phyloP scores from a whole-genome alignment of 1,140 invertebrate species.

The Saccostrea glomerata region DNA sequence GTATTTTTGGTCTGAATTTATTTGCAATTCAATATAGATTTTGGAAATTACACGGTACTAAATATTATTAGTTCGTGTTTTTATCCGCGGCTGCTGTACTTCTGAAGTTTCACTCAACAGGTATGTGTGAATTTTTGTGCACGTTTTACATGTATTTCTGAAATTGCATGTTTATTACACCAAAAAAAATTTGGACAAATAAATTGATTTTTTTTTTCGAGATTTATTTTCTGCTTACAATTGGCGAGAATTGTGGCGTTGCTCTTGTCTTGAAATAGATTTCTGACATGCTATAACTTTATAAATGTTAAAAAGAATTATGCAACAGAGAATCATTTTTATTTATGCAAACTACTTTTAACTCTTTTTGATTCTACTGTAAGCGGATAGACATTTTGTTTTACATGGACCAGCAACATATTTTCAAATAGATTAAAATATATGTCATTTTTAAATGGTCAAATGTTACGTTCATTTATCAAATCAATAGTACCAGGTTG shows the following conservation, averaged over 20 bases:
- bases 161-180: not conserved
- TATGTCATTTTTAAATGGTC: no score
- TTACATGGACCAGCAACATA: not conserved
- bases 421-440: no score
- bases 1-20: no score
- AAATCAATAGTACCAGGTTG: no score
- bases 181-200: not conserved
- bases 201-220: not conserved
- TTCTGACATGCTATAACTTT: conserved; percentile 7
- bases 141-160: not conserved
- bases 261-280: not conserved
- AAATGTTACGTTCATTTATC: no score
- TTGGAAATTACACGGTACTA: not conserved
- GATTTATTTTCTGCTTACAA: not conserved
- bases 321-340: no score
- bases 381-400: not conserved
- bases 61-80: not conserved
- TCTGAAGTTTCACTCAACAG: not conserved
- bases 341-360: not conserved
- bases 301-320: not conserved
- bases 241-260: not conserved
- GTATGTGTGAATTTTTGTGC: conserved; percentile 1
- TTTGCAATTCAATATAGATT: no score
- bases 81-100: not conserved
- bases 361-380: not conserved